These are phyloP conservation scores for Rhabdornis inornatus DNA, from an alignment of 2,113 vertebrate genomes.

Conservation along the genomic window DNA sequence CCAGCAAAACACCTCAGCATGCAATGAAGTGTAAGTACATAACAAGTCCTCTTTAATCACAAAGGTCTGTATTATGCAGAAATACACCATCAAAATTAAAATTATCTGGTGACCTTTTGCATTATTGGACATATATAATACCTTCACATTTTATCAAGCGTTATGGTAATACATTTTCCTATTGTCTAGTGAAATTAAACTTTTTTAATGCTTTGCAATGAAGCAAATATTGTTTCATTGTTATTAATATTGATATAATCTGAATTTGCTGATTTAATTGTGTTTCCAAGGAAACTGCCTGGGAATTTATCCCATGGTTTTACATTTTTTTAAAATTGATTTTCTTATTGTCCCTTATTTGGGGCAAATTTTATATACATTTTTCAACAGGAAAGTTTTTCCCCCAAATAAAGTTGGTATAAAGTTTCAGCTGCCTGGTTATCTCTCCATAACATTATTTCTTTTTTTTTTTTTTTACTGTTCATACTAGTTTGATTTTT, in stretches of 20 bases:
- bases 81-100: not conserved
- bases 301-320: not conserved
- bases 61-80: not conserved
- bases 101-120: not conserved
- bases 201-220: not conserved
- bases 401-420: not conserved
- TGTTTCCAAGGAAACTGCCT: not conserved
- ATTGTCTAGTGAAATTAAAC: not conserved
- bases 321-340: not conserved
- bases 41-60: not conserved
- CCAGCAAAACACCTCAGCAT: not conserved
- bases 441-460: not conserved
- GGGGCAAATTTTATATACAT: not conserved
- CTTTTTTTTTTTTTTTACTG: not conserved
- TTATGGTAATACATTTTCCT: not conserved
- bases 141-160: not conserved
- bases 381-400: not conserved
- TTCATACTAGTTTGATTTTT: not conserved
- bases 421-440: not conserved
- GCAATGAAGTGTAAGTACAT: not conserved
- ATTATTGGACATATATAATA: not conserved
- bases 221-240: not conserved
- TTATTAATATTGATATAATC: not conserved
- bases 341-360: not conserved
- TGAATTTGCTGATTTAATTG: not conserved